A percentile compares a stretch with the other conserved stretches of the same genome.
phyloP scores from a whole-genome alignment of 2,888 invertebrate genomes.

The Trisateles emortualis region DNA sequence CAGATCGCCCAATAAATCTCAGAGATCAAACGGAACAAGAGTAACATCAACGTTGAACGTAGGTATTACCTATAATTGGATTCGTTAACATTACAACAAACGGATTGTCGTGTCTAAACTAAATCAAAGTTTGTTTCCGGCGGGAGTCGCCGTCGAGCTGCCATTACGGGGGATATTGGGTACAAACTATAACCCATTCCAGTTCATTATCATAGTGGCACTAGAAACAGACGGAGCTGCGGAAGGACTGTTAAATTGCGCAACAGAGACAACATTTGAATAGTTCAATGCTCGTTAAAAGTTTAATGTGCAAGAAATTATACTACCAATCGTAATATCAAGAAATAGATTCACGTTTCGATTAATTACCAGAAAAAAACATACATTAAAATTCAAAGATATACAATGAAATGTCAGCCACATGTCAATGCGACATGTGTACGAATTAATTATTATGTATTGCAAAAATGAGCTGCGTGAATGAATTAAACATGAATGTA shows the following conservation, averaged over 20 bases:
- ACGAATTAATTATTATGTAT: conserved; percentile 44
- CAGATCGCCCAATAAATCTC: conserved; percentile 45
- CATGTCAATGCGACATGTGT: conserved; percentile 41
- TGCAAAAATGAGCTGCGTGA: conserved; percentile 42
- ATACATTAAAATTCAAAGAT: conserved; percentile 36
- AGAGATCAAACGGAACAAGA: conserved; percentile 41
- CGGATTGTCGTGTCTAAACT: conserved; percentile 80
- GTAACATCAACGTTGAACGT: conserved; percentile 33
- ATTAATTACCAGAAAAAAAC: conserved; percentile 20
- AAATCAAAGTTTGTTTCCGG: conserved; percentile 82
- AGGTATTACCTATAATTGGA: conserved; percentile 64
- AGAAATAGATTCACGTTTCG: conserved; percentile 16
- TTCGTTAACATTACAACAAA: conserved; percentile 71
- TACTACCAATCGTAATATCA: conserved; percentile 14
- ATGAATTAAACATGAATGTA: conserved; percentile 64
- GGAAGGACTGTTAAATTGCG: conserved; percentile 47
- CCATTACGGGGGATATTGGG: conserved; percentile 62
- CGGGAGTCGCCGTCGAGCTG: conserved; percentile 64
- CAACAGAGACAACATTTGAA: conserved; percentile 46
- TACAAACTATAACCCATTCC: conserved; percentile 65
- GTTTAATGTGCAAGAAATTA: conserved; percentile 26
- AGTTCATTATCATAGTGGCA: conserved; percentile 65
- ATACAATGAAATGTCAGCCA: conserved; percentile 34
- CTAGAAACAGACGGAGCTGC: conserved; percentile 45
- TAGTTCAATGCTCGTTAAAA: conserved; percentile 49